Evolutionary conservation across 2,888 invertebrate genomes (phyloP).

Genomic region (Cataglyphis altisquamis): DNA sequence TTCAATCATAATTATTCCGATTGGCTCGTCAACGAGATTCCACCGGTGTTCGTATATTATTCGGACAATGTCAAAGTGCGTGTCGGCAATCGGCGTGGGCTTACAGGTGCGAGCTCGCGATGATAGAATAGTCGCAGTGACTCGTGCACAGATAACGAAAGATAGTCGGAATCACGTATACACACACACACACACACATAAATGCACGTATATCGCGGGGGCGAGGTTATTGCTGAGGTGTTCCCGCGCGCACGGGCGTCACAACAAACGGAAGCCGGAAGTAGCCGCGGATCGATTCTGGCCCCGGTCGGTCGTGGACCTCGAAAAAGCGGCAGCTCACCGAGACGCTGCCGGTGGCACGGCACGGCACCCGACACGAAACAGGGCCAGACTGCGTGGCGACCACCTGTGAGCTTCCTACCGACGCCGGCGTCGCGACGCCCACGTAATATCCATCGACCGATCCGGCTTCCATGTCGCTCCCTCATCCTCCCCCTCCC

Average conservation of each 20-base stretch:
- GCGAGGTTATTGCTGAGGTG: slow-evolving; percentile 62
- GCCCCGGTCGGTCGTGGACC: slow-evolving; percentile 78
- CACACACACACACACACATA: not conserved
- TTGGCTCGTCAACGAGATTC: not conserved
- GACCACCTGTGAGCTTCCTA: slow-evolving; percentile 83
- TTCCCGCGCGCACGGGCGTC: slow-evolving; percentile 68
- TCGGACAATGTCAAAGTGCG: not conserved
- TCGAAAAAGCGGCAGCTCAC: slow-evolving; percentile 73
- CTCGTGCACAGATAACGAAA: not conserved
- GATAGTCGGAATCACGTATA: not conserved
- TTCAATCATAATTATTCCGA: slow-evolving; percentile 20
- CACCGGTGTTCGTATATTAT: not conserved
- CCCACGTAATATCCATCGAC: slow-evolving; percentile 73
- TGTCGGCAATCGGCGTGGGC: slow-evolving; percentile 21
- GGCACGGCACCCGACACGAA: slow-evolving; percentile 77
- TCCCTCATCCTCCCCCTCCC: slow-evolving; percentile 12
- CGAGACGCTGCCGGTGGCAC: slow-evolving; percentile 71
- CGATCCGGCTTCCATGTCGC: slow-evolving; percentile 56
- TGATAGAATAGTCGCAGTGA: not conserved
- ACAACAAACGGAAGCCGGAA: slow-evolving; percentile 81
- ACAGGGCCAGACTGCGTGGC: slow-evolving; percentile 83
- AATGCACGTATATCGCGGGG: slow-evolving; percentile 47
- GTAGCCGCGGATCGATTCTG: slow-evolving; percentile 72
- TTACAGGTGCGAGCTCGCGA: slow-evolving; percentile 20
- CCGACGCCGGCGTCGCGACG: slow-evolving; percentile 83